phyloP scores from a whole-genome alignment of 2,797 vertebrate genomes.

The Paguma larvata region DNA sequence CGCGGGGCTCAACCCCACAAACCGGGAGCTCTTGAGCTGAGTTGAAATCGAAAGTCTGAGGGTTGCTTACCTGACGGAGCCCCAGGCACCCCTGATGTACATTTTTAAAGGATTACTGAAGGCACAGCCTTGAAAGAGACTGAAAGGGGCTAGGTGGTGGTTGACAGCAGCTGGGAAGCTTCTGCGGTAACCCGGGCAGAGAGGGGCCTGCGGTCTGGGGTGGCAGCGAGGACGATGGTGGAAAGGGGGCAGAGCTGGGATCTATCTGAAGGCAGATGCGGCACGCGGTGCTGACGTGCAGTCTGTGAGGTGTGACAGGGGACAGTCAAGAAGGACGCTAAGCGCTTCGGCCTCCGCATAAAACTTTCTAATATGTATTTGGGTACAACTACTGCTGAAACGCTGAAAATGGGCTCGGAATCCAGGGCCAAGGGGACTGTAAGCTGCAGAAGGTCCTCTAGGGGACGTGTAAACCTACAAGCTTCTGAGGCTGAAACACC shows the following conservation, averaged over 20 bases:
- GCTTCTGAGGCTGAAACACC: neutral
- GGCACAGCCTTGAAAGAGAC: neutral
- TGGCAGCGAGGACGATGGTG: neutral
- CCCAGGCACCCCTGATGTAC: neutral
- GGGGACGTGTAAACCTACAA: neutral
- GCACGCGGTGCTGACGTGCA: neutral
- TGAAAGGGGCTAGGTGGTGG: neutral
- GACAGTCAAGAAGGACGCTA: neutral
- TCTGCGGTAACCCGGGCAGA: neutral
- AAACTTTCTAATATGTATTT: neutral
- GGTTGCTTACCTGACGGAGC: no score
- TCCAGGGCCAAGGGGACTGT: neutral
- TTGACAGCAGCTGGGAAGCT: neutral
- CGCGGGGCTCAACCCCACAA: no score
- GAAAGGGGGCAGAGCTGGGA: neutral
- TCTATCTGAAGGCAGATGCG: neutral
- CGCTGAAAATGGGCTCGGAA: neutral
- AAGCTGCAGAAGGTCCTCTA: neutral
- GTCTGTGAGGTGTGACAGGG: neutral
- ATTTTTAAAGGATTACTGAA: neutral
- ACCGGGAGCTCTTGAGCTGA: no score
- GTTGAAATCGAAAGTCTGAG: no score
- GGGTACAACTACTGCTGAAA: neutral
- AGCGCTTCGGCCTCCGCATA: neutral
- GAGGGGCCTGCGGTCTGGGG: neutral